Percentiles rank a stretch among this genome's conserved stretches.
Conservation (phyloP, 2,888 invertebrate species). For the Linnaemya vulpina region DNA sequence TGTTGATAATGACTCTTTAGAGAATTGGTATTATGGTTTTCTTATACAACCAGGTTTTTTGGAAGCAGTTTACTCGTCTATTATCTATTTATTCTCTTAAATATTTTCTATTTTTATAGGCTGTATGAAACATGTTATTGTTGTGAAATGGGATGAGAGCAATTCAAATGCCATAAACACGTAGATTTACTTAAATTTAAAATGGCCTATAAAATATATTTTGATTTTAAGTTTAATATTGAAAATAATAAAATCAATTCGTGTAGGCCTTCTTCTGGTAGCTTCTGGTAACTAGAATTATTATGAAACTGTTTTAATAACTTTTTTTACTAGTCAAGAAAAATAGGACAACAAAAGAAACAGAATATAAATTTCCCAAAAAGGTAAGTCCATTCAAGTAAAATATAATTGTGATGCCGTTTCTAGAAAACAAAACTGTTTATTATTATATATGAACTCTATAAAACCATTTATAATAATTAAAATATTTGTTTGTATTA, state of each 20-base stretch:
- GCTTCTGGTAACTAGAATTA: not conserved
- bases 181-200: conserved; percentile 28
- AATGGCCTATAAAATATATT: not conserved
- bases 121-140: conserved; percentile 10
- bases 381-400: conserved; percentile 32
- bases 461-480: conserved; percentile 6
- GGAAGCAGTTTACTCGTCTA: conserved; percentile 12
- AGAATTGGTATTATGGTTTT: conserved; percentile 45
- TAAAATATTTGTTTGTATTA: not conserved
- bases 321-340: not conserved
- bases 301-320: not conserved
- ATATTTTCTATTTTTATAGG: conserved; percentile 20
- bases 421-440: not conserved
- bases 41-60: conserved; percentile 24
- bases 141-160: conserved; percentile 8
- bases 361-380: not conserved
- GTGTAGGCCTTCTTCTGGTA: not conserved
- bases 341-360: too few species aligned
- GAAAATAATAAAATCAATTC: not conserved
- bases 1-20: conserved; percentile 53
- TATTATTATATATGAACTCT: not conserved
- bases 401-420: not conserved
- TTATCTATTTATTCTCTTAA: conserved; percentile 13
- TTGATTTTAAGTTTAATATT: not conserved
- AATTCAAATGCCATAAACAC: conserved; percentile 43